These are phyloP conservation scores for Mycalesis mineus DNA, from an alignment of 2,888 invertebrate genomes.

Conservation along the genomic window DNA sequence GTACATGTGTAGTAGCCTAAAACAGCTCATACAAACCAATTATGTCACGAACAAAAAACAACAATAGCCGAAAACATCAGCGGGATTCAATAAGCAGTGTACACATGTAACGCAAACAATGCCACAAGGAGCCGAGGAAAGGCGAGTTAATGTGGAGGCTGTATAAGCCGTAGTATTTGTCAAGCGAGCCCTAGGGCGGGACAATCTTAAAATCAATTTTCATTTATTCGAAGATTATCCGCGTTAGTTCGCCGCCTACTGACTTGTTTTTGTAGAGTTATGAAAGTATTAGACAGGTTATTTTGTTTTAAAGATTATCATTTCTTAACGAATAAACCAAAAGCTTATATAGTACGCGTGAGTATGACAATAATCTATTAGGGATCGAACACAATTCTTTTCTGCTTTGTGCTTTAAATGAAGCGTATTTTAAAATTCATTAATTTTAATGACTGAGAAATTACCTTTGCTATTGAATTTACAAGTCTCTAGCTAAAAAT, in stretches of 20 bases:
- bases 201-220: conserved; percentile 78
- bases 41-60: not conserved
- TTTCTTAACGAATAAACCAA: no score
- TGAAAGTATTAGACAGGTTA: not conserved
- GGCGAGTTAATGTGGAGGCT: conserved; percentile 27
- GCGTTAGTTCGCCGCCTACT: conserved; percentile 54
- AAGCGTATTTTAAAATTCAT: no score
- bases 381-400: no score
- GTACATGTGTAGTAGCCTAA: no score
- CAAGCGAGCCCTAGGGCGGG: conserved; percentile 53
- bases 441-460: no score
- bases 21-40: not conserved
- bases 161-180: conserved; percentile 67
- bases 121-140: conserved; percentile 19
- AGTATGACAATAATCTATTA: not conserved
- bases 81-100: conserved; percentile 22
- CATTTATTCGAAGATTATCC: conserved; percentile 77
- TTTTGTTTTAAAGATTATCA: not conserved
- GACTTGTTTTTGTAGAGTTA: conserved; percentile 1
- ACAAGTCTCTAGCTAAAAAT: no score
- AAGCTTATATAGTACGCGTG: no score
- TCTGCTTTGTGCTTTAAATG: no score
- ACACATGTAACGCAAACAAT: conserved; percentile 26
- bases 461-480: no score
- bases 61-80: conserved; percentile 12